Evolutionary conservation across 1,140 invertebrate genomes (phyloP), one percentile per base, ranked within the genome.

Genomic region (Lutraria rhynchaena): DNA sequence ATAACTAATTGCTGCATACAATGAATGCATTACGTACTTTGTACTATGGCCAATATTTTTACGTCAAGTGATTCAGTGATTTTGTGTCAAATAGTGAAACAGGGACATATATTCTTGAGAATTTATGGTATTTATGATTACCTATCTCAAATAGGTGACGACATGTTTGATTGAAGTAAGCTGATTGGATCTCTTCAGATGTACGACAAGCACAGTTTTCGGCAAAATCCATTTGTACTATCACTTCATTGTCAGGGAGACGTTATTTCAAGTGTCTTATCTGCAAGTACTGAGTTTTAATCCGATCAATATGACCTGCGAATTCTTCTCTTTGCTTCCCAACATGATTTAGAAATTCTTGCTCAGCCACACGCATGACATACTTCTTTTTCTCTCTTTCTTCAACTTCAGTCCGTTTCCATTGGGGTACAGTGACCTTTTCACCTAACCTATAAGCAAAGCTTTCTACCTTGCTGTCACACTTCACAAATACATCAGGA

Each of bases 121-220:
- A n/a, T n/a, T n/a, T n/a, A n/a, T n/a, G n/a, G n/a, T n/a, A n/a
- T n/a, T n/a, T n/a, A n/a, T n/a, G n/a, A n/a, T n/a, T n/a, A n/a
- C n/a, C n/a, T n/a, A n/a, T n/a, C n/a, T n/a, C n/a, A n/a, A n/a
- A n/a, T n/a, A n/a, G n/a, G n/a, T n/a, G n/a, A n/a, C n/a, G n/a
- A 49, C 46, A 49, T 49, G 46, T 49, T 49, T 49, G 46, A 49
- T n/a, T 49, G 46, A 49, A 49, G 46, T 49, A 49, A n/a, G n/a
- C 46, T 49, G 46, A 49, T 49, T 49, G 46, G 46, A 49, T 49
- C 46, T 49, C 46, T 49, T 49, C n/a, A 13, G 46, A 49, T 49
- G 11, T 49, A n/a, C 46, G 46, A 49, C 46, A 49, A n/a, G 46
- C n/a, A 49, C n/a, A 49, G 46, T 49, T 49, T 49, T 49, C 46